Evolutionary conservation across 1,140 invertebrate genomes (phyloP), one percentile per base, ranked within the genome.

Genomic region (Zaprionus inermis): DNA sequence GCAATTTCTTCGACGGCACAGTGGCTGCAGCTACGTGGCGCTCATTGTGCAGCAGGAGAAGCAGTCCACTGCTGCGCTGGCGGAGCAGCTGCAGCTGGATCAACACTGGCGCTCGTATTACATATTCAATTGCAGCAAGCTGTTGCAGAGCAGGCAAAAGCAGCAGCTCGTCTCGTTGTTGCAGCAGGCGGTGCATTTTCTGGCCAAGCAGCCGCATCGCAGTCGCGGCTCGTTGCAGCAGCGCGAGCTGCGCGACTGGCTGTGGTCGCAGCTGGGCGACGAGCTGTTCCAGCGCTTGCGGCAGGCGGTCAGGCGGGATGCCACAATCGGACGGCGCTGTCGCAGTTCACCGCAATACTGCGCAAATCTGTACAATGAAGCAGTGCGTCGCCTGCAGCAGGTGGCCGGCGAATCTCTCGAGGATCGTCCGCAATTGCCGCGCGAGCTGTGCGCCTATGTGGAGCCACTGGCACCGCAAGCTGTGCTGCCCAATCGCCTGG

Each of bases 221-320:
- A 65, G 20, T 55, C 68, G 74, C 22, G 24, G 41, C 10, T 5
- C n/a, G 1, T 24, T 86, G 0, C 36, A 54, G 14, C 83, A 86
- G 9, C 3, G 10, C 10, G 83, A 88, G 34, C 5, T 64, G 22
- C 63, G 64, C 0, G 83, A 74, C 4, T 86, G 63, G n/a, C 58
- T 75, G 28, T 5, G 64, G 3, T 14, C 52, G 14, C 69, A 72
- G 70, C 90, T 91, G 73, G 67, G 51, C 73, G 52, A 94, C 72
- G 95, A 96, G 88, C 92, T 96, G 24, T 96, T 95, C 94, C 92
- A 94, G 44, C 94, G 93, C 72, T 93, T 96, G 51, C 93, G 93
- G 67, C 92, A 92, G 34, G 93, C 93, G 65, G 84, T 92, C 12
- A 92, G 82, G 73, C 93, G 78, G 82, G 95, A 94, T 91, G 80